Conservation (phyloP, 1,140 invertebrate genomes). For the Paracyclopina nana region DNA sequence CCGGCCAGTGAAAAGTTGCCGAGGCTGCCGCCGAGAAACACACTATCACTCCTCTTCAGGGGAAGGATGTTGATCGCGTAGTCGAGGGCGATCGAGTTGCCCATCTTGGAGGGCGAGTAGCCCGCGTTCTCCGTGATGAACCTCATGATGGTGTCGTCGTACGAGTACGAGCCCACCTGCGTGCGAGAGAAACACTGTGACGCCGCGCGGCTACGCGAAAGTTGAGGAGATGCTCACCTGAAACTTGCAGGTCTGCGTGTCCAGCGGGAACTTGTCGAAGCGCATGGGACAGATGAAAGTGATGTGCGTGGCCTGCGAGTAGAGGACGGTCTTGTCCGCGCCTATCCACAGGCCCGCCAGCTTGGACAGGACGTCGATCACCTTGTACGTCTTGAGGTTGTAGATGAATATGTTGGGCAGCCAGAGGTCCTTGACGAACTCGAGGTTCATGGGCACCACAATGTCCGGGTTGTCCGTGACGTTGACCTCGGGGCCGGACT, state of each 20-base stretch:
- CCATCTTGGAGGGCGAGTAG: constrained; percentile 4
- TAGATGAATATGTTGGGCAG: constrained; percentile 16
- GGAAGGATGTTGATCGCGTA: constrained; percentile 10
- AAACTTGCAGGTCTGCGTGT: constrained; percentile 16
- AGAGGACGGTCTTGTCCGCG: constrained; percentile 14
- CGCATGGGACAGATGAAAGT: constrained; percentile 17
- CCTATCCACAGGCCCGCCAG: constrained; percentile 14
- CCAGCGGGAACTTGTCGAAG: constrained; percentile 17
- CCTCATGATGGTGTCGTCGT: constrained; percentile 14
- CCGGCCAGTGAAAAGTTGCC: constrained; percentile 16
- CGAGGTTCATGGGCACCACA: constrained; percentile 13
- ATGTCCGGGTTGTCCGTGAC: constrained; percentile 11
- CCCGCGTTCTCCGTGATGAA: constrained; percentile 8
- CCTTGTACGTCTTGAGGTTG: constrained; percentile 16
- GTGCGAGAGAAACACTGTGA: too few relatives aligned
- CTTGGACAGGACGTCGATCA: constrained; percentile 15
- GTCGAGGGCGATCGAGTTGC: constrained; percentile 14
- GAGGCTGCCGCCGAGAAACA: constrained; percentile 8
- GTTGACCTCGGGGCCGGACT: constrained; percentile 7
- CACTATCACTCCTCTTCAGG: not conserved
- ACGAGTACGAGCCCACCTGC: constrained; percentile 15
- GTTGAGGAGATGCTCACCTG: too few relatives aligned
- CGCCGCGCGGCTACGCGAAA: too few relatives aligned
- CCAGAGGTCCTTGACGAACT: constrained; percentile 16
- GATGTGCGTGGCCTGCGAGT: constrained; percentile 15